Conservation (phyloP, 1,140 invertebrate species). For the Pentalonia nigronervosa region DNA sequence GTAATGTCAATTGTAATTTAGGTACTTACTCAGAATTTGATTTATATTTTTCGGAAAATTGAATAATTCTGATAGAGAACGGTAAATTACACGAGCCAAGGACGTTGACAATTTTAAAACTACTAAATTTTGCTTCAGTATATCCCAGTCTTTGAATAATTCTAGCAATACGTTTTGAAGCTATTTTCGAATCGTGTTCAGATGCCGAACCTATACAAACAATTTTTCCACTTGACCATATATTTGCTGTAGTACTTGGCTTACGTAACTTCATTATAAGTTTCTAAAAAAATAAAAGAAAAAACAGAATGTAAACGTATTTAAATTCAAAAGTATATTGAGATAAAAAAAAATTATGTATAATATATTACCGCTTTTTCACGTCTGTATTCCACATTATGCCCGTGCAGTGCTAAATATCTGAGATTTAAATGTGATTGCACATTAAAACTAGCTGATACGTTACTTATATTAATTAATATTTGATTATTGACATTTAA, state of each 20-base stretch:
- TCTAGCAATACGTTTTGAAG: slow-evolving; percentile 74
- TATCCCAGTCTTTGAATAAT: slow-evolving; percentile 92
- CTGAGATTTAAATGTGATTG: slow-evolving; percentile 96
- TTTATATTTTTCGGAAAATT: slow-evolving; percentile 81
- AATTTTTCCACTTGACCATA: slow-evolving; percentile 97
- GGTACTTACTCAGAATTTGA: slow-evolving; percentile 70
- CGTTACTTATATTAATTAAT: slow-evolving; percentile 85
- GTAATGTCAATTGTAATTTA: neutral
- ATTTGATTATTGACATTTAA: neutral
- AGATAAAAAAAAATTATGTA: neutral
- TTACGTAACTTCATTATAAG: slow-evolving; percentile 96
- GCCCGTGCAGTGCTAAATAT: slow-evolving; percentile 89
- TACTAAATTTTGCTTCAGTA: slow-evolving; percentile 82
- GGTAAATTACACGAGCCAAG: slow-evolving; percentile 96
- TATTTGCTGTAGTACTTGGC: slow-evolving; percentile 92
- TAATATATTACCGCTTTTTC: slow-evolving; percentile 82
- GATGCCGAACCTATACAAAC: slow-evolving; percentile 96
- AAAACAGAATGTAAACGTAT: neutral
- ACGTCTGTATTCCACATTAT: slow-evolving; percentile 93
- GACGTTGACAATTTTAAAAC: slow-evolving; percentile 96
- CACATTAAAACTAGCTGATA: slow-evolving; percentile 97
- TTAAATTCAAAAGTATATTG: neutral
- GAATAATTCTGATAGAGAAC: slow-evolving; percentile 92
- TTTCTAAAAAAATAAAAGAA: slow-evolving; percentile 62
- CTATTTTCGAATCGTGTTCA: slow-evolving; percentile 78